Percentiles rank a stretch among this genome's conserved stretches.
Evolutionary conservation across 2,888 invertebrate genomes (phyloP).

Genomic region (Kuschelorhynchus macadamiae): DNA sequence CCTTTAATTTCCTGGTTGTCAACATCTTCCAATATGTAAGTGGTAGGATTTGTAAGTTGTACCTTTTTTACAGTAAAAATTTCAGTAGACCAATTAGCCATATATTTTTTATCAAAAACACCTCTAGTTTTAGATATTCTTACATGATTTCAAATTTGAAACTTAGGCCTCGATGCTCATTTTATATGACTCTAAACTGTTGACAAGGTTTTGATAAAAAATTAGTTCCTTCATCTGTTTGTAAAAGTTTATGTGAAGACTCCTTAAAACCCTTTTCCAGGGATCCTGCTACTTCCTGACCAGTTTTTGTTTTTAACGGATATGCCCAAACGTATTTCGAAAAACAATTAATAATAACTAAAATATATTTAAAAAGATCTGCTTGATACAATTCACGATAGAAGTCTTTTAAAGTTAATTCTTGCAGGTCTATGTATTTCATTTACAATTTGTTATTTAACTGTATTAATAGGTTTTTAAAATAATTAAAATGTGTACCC

Average conservation of each 20-base stretch:
- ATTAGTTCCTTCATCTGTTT: too few relatives aligned
- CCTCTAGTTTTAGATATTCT: not conserved
- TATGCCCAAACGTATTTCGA: not conserved
- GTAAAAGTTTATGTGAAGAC: too few relatives aligned
- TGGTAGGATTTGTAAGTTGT: slow-evolving; percentile 25
- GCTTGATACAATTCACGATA: not conserved
- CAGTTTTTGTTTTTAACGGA: too few relatives aligned
- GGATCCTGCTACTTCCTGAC: too few relatives aligned
- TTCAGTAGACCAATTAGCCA: slow-evolving; percentile 5
- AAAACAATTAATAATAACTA: slow-evolving; percentile 1
- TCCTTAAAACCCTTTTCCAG: too few relatives aligned
- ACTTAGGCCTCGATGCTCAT: not conserved
- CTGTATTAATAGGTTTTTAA: not conserved
- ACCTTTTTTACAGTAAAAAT: not conserved
- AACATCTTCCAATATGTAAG: slow-evolving; percentile 16
- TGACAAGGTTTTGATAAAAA: too few relatives aligned
- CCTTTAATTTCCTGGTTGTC: slow-evolving; percentile 7
- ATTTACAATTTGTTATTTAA: not conserved
- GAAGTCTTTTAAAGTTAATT: not conserved
- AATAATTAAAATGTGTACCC: not conserved
- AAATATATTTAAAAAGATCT: slow-evolving; percentile 4
- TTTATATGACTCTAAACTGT: not conserved
- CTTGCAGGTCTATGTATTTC: not conserved
- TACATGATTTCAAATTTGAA: not conserved
- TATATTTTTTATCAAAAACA: not conserved